Evolutionary conservation across 2,888 invertebrate genomes (phyloP).

Genomic region (Apoderus coryli): DNA sequence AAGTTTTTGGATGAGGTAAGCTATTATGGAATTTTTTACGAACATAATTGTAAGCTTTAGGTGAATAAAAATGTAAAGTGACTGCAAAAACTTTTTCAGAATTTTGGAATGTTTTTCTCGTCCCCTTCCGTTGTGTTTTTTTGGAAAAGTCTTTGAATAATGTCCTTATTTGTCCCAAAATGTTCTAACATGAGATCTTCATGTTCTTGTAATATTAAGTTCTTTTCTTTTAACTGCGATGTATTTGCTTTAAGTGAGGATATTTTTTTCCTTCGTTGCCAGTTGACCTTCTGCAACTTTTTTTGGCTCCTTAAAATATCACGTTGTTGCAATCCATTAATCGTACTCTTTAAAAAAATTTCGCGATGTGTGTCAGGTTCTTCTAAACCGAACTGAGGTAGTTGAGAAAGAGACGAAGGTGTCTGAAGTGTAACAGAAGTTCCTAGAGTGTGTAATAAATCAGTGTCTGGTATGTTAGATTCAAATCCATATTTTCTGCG

Average conservation of each 20-base stretch:
- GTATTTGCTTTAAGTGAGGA: conserved; percentile 8
- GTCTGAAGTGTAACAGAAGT: too few species aligned
- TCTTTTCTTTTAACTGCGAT: conserved; percentile 7
- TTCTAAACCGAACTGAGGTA: too few species aligned
- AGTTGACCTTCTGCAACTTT: conserved; percentile 8
- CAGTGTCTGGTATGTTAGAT: too few species aligned
- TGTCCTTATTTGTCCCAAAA: conserved; percentile 9
- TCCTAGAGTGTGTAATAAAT: too few species aligned
- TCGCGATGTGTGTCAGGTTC: conserved; percentile 6
- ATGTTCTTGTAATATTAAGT: conserved; percentile 9
- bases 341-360: conserved; percentile 8
- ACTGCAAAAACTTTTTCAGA: conserved; percentile 8
- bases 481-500: too few species aligned
- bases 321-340: conserved; percentile 5
- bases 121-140: conserved; percentile 1
- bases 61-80: conserved; percentile 11
- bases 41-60: conserved; percentile 13
- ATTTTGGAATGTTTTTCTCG: conserved; percentile 8
- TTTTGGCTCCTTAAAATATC: conserved; percentile 7
- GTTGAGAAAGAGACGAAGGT: too few species aligned
- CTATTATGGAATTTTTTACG: conserved; percentile 12
- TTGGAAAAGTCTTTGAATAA: conserved; percentile 5
- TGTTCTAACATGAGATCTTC: conserved; percentile 7
- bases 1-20: conserved; percentile 13
- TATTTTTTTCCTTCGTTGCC: conserved; percentile 8